Evolutionary conservation across 2,888 invertebrate genomes (phyloP), one percentile per base, ranked within the genome.

Genomic region (Agrypnus murinus): DNA sequence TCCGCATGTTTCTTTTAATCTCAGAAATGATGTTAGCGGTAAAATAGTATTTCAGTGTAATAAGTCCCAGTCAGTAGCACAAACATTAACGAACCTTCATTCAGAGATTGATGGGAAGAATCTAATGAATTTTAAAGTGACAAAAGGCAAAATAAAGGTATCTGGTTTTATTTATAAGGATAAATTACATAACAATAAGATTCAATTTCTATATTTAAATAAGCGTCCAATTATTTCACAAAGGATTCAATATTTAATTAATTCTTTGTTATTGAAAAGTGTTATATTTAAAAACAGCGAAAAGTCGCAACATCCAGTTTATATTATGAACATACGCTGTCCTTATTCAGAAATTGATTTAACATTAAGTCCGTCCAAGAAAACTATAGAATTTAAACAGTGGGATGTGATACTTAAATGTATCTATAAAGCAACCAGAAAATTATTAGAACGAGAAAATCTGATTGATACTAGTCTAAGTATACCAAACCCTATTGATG

Each of bases 151-250:
- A 59, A 89, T 90, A 75, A 86, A 85, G 77, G 84, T 92, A 8
- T 86, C 85, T 73, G 92, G 90, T 0, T 88, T 88, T 74, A 86
- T 93, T 65, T 87, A 88, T 45, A 89, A 86, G 74, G 86, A 87
- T 46, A 78, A 84, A 9, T 82, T 85, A 65, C 74, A 78, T 45
- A 86, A 84, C 46, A 88, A 87, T 72, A 83, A 84, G 63, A 81
- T 87, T 17, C 91, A 92, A 77, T 91, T 89, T 84, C 84, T 93
- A 53, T 93, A 89, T 83, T 86, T 93, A 4, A 93, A 93, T 84
- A 89, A 88, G 75, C 86, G 89, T 74, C 86, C 87, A 45, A 81
- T 93, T 2, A 75, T 84, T 55, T 88, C 87, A 69, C 86, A 87
- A 36, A 87, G 87, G 81, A 83, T 90, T 57, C 87, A 88, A 74